These are phyloP conservation scores for Melanargia galathea DNA, from an alignment of 2,888 invertebrate genomes.

Conservation along the genomic window DNA sequence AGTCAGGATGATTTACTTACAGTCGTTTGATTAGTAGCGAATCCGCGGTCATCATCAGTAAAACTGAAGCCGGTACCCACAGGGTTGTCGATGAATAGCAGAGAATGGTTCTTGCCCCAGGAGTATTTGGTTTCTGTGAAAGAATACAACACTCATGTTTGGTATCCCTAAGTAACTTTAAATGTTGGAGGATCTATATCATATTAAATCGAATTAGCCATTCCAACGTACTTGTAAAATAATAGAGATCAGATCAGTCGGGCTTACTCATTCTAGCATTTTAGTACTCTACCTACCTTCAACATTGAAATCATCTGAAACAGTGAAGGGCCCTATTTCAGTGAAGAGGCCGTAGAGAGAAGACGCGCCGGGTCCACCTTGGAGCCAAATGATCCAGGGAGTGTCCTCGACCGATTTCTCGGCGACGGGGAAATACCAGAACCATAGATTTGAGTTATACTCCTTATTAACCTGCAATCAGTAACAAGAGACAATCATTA, in stretches of 20 bases:
- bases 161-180: neutral
- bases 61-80: constrained; percentile 86
- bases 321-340: constrained; percentile 84
- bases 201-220: no score
- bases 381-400: constrained; percentile 83
- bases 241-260: no score
- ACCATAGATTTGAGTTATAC: constrained; percentile 90
- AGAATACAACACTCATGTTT: neutral
- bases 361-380: constrained; percentile 83
- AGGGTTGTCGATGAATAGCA: constrained; percentile 86
- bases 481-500: no score
- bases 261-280: no score
- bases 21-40: constrained; percentile 83
- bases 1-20: constrained; percentile 56
- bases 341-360: constrained; percentile 82
- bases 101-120: constrained; percentile 84
- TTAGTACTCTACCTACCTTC: constrained; percentile 69
- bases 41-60: constrained; percentile 83
- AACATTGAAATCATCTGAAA: constrained; percentile 65
- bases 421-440: constrained; percentile 92
- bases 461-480: constrained; percentile 85
- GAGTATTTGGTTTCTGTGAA: constrained; percentile 77
- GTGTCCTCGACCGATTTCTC: constrained; percentile 73
- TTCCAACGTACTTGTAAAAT: no score
- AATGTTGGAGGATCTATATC: no score